These are phyloP conservation scores for Mimachlamys varia DNA, from an alignment of 2,888 invertebrate genomes.

Conservation along the genomic window DNA sequence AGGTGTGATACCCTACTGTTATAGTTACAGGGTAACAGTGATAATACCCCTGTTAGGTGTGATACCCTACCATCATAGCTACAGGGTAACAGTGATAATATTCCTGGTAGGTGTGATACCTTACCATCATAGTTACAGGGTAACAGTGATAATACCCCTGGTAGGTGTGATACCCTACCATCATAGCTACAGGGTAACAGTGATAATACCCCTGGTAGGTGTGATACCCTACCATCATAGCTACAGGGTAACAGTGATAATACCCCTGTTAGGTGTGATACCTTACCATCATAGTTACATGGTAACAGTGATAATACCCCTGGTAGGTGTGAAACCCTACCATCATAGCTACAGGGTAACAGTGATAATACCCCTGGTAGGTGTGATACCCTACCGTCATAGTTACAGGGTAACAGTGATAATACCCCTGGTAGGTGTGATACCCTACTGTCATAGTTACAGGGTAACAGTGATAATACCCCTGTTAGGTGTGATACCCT, in stretches of 20 bases:
- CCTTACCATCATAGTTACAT: no score
- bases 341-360: no score
- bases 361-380: not conserved
- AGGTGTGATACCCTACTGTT: not conserved
- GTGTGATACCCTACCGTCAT: not conserved
- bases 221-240: not conserved
- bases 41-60: not conserved
- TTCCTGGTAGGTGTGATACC: not conserved
- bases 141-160: not conserved
- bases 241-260: no score
- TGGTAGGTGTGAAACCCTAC: not conserved
- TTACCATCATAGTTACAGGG: no score
- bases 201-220: not conserved
- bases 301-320: no score
- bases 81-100: no score
- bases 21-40: no score
- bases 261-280: not conserved
- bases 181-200: no score
- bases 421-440: not conserved
- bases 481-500: not conserved
- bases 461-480: no score
- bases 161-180: not conserved
- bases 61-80: not conserved
- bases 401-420: no score
- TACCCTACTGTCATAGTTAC: no score